Conservation (phyloP, 2,113 vertebrate species). For the Greenwoodochromis staneri region DNA sequence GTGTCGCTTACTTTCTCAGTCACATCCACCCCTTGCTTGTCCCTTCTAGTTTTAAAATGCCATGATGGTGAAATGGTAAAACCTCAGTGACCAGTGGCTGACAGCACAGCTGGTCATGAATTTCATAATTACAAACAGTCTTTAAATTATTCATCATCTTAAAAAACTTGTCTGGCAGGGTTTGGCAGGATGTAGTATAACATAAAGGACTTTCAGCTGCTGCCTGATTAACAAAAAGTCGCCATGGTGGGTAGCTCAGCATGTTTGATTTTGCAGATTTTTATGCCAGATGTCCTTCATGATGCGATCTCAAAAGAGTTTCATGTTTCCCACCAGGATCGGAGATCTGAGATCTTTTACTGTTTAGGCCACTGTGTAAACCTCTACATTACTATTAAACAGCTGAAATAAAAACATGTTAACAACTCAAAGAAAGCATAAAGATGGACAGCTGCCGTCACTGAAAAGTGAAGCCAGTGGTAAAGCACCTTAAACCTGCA, state of each 20-base stretch:
- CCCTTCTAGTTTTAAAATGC: not conserved
- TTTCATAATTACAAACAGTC: not conserved
- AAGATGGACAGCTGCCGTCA: not conserved
- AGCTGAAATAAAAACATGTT: not conserved
- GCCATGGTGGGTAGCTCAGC: not conserved
- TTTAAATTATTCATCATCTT: not conserved
- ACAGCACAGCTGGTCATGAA: not conserved
- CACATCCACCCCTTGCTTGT: not conserved
- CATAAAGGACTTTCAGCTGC: not conserved
- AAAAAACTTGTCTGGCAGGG: not conserved
- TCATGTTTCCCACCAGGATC: not conserved
- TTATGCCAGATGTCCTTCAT: not conserved
- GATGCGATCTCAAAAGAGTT: not conserved
- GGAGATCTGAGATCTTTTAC: not conserved
- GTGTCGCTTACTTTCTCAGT: not conserved
- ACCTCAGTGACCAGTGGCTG: not conserved
- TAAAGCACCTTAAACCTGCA: not conserved
- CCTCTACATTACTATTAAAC: not conserved
- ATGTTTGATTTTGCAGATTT: not conserved
- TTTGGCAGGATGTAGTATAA: not conserved
- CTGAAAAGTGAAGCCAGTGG: not conserved
- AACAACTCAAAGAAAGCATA: not conserved
- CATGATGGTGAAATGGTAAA: not conserved
- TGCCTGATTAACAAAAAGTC: not conserved
- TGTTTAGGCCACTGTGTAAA: not conserved